phyloP scores from a whole-genome alignment of 2,113 vertebrate genomes.

The Capreolus pygargus region DNA sequence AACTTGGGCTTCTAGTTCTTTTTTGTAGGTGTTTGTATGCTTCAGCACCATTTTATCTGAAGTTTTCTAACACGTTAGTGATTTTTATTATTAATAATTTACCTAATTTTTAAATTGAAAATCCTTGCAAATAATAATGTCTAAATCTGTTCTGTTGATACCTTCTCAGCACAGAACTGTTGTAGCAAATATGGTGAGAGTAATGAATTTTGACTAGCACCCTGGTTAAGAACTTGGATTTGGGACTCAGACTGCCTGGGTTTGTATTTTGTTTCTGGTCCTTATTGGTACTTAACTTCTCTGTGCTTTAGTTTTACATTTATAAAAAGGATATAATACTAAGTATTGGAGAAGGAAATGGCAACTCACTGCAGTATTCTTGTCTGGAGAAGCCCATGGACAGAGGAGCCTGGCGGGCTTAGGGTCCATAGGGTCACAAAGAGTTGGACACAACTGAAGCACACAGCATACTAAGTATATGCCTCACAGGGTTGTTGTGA shows the following conservation, averaged over 20 bases:
- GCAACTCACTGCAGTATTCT: not conserved
- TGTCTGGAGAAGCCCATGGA: not conserved
- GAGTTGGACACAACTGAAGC: not conserved
- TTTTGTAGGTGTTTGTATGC: not conserved
- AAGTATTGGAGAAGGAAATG: not conserved
- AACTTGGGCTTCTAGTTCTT: not conserved
- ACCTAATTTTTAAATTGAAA: not conserved
- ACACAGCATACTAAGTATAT: not conserved
- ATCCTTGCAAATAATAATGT: not conserved
- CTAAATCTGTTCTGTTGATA: not conserved
- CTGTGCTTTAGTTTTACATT: not conserved
- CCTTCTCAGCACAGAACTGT: not conserved
- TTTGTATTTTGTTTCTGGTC: not conserved
- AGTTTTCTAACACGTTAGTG: not conserved
- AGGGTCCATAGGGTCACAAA: not conserved
- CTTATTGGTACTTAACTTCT: not conserved
- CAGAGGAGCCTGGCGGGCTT: not conserved
- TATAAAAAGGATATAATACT: not conserved
- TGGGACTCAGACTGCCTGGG: not conserved
- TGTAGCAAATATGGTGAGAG: not conserved
- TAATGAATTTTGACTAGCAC: not conserved
- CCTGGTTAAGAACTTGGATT: not conserved
- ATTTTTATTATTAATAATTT: constrained; percentile 10
- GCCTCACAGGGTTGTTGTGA: not conserved
- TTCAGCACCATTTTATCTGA: not conserved